Evolutionary conservation across 2,113 vertebrate genomes (phyloP), one percentile per base, ranked within the genome.

Genomic region (Elgaria multicarinata): DNA sequence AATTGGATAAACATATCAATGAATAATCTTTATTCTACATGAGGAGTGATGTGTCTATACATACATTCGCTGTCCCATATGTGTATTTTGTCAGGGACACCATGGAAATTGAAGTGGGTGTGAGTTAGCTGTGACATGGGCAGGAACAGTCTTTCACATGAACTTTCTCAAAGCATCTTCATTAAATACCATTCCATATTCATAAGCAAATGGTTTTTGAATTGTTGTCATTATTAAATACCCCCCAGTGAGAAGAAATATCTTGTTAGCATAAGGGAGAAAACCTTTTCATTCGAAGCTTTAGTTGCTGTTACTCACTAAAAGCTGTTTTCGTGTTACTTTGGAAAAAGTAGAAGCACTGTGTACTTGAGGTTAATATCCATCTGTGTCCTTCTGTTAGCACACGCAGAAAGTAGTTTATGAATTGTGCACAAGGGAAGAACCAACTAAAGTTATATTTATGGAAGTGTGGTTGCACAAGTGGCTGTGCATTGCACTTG

Each of bases 131-230:
- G 16, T 24, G 55, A 9, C 31, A 33, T 86, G 36, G 74, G 91
- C 87, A 93, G 85, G 2, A 3, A 69, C 64, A 33, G 87, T 88
- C 46, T 33, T 50, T 89, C 2, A 20, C 39, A 75, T 28, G 84
- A 71, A 74, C 22, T 46, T 72, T 71, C 36, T n/a, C 36, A 83
- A 85, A 83, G 88, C 64, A 0, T 26, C 46, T 55, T 85, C 91
- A 83, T 91, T 31, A 82, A 84, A 89, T 93, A 39, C 71, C 26
- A 80, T 92, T 91, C 33, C 50, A 28, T 66, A 81, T 66, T 33
- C 76, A 53, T 83, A 46, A 53, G 24, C 71, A 84, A 75, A 83
- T 53, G 44, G 33, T 28, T 66, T 76, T 84, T 89, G 87, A 89
- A 76, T 46, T 66, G 55, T 66, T 83, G 55, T 83, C 87, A 76